Evolutionary conservation across 92 coral and sea anemone species (phyloP).

Genomic region (Montipora capitata): DNA sequence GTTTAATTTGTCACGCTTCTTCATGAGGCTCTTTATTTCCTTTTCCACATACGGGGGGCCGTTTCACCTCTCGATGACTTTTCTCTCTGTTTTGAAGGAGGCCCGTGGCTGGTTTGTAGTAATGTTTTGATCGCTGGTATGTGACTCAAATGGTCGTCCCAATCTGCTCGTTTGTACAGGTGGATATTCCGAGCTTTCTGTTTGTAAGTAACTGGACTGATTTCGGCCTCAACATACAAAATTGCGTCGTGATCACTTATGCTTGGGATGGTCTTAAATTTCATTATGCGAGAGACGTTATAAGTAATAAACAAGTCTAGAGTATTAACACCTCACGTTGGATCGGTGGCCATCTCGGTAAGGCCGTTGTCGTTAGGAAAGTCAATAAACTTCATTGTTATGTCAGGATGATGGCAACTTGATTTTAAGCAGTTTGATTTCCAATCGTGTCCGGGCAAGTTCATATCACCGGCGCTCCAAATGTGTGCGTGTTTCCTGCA

Average conservation of each 20-base stretch:
- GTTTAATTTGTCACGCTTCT: constrained; percentile 43
- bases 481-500: too few species aligned
- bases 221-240: constrained; percentile 65
- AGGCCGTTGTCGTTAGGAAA: too few species aligned
- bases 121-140: constrained; percentile 5
- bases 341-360: constrained; percentile 44
- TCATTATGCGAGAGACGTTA: constrained; percentile 49
- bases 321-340: constrained; percentile 50
- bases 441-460: too few species aligned
- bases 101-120: constrained; percentile 26
- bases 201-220: constrained; percentile 36
- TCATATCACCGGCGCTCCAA: too few species aligned
- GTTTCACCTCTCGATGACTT: constrained; percentile 3
- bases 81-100: constrained; percentile 16
- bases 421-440: too few species aligned
- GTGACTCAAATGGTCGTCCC: constrained; percentile 27
- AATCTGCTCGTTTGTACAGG: constrained; percentile 37
- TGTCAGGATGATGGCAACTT: too few species aligned
- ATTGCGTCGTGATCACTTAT: constrained; percentile 70
- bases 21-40: constrained; percentile 36
- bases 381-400: too few species aligned
- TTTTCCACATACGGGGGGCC: constrained; percentile 27
- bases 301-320: constrained; percentile 54
- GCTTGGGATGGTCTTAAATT: constrained; percentile 50
- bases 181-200: constrained; percentile 48